Conservation (phyloP, 35 echinoderm and acorn worm genomes). For the Anneissia japonica region DNA sequence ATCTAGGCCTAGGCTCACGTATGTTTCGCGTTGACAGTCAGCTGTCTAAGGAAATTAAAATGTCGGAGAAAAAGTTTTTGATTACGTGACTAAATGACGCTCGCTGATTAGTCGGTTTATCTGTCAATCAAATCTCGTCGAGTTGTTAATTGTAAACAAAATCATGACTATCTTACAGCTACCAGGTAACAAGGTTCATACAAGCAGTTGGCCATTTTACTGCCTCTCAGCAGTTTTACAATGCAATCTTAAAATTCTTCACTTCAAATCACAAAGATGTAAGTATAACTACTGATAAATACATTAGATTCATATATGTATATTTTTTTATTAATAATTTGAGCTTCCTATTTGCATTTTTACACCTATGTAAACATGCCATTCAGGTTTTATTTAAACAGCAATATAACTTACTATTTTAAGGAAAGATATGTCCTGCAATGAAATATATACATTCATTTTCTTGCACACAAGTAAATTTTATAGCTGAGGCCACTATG, state of each 20-base stretch:
- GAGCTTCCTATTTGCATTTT: not conserved
- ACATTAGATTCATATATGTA: not conserved
- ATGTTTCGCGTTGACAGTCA: too few relatives aligned
- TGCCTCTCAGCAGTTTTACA: constrained; percentile 65
- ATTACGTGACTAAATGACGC: too few relatives aligned
- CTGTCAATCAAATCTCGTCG: too few relatives aligned
- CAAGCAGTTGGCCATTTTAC: constrained; percentile 72
- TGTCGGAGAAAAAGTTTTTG: too few relatives aligned
- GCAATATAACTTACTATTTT: not conserved
- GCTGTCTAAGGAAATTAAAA: too few relatives aligned
- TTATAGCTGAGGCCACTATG: too few relatives aligned
- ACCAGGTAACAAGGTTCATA: constrained; percentile 59
- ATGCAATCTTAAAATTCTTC: constrained; percentile 86
- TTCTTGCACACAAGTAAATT: too few relatives aligned
- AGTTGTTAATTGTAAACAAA: too few relatives aligned
- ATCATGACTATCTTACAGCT: constrained; percentile 19
- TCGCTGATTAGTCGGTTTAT: too few relatives aligned
- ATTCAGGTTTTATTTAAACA: not conserved
- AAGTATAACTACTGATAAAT: constrained; percentile 2
- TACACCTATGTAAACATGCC: not conserved
- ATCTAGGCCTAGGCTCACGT: too few relatives aligned
- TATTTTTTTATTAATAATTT: not conserved
- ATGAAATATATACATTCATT: not conserved
- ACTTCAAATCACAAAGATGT: constrained; percentile 83
- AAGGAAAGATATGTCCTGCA: not conserved